Base-by-base conservation (phyloP, 1,140 invertebrate genomes). In the Neodiprion pinetum region DNA sequence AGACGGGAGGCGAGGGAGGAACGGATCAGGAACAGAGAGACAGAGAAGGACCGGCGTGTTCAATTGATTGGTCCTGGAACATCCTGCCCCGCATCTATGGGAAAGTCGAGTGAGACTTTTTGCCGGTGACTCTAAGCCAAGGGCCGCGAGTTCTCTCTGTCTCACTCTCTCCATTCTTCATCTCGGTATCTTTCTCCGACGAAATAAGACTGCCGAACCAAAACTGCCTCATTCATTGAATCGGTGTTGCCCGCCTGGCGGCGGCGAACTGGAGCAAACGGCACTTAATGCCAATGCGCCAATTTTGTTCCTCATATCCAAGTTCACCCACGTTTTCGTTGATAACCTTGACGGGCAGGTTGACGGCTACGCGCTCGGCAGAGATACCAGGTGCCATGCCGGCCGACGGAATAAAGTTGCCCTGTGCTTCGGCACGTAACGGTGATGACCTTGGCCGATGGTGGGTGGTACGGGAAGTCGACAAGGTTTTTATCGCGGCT, bases 21-120 rank as follows among this genome's bases (percentile, higher is more conserved):
- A 40, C 28, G 28, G 28, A 40, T 40, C 28, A 40, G 61, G 61
- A 14, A 65, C 17, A 65, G 2, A 65, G 12, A 65, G 17, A 17
- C 14, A n/a, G 67, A 69, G 67, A 23, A 69, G 61, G 80, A 86
- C 82, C 85, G 82, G 86, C 86, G 86, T 88, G 78, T 79, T 86
- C 85, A 88, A 87, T 88, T 87, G 86, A 88, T 88, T 86, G 86
- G 86, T 88, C 86, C 86, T 88, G 86, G 86, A 80, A 86, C 82
- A 85, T 87, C 85, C 84, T 87, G 82, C 67, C 68, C 49, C 53
- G 49, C 66, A 76, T 85, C 81, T 86, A 88, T 87, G 86, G 86
- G 86, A 88, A 88, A 87, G 83, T 87, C 84, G 84, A 61, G n/a
- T 61, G 53, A 61, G 53, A 17, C 53, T 61, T 61, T 61, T 61